These are phyloP conservation scores for Heterodera schachtii DNA, from an alignment of 1,140 invertebrate genomes.

Conservation along the genomic window DNA sequence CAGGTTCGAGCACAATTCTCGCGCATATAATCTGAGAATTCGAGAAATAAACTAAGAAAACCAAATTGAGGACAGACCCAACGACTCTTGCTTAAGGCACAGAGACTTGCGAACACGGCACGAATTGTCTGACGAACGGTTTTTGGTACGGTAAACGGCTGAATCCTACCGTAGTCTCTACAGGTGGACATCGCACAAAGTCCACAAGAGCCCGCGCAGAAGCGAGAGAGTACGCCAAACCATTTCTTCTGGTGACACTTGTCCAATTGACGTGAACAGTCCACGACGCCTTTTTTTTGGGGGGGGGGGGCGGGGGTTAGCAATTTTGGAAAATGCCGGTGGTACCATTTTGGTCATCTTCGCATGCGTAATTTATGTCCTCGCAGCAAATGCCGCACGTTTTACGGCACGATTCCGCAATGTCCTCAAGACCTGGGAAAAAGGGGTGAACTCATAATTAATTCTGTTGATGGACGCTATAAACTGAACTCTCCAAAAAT, in stretches of 20 bases:
- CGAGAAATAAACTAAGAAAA: too few species aligned
- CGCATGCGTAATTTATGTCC: slow-evolving; percentile 50
- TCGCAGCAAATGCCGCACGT: slow-evolving; percentile 56
- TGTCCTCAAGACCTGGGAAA: slow-evolving; percentile 47
- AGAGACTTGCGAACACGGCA: slow-evolving; percentile 44
- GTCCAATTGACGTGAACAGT: slow-evolving; percentile 51
- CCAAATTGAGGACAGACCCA: not conserved
- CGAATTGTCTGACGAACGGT: slow-evolving; percentile 29
- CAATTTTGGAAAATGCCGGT: not conserved
- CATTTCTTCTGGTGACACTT: slow-evolving; percentile 49
- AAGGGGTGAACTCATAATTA: not conserved
- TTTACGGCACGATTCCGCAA: slow-evolving; percentile 51
- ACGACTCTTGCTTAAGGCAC: slow-evolving; percentile 44
- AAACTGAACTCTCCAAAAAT: too few species aligned
- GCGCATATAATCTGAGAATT: slow-evolving; percentile 41
- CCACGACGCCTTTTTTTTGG: slow-evolving; percentile 44
- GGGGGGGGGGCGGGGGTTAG: not conserved
- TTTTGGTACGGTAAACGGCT: not conserved
- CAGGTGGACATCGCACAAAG: slow-evolving; percentile 45
- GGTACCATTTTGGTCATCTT: slow-evolving; percentile 44
- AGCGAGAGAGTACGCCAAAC: slow-evolving; percentile 55
- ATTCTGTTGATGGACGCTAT: too few species aligned
- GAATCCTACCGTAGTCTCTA: slow-evolving; percentile 37
- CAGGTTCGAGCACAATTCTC: slow-evolving; percentile 54
- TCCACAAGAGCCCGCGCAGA: slow-evolving; percentile 53